These are phyloP conservation scores for Hymenopus coronatus DNA, from an alignment of 2,888 invertebrate species.

Conservation along the genomic window DNA sequence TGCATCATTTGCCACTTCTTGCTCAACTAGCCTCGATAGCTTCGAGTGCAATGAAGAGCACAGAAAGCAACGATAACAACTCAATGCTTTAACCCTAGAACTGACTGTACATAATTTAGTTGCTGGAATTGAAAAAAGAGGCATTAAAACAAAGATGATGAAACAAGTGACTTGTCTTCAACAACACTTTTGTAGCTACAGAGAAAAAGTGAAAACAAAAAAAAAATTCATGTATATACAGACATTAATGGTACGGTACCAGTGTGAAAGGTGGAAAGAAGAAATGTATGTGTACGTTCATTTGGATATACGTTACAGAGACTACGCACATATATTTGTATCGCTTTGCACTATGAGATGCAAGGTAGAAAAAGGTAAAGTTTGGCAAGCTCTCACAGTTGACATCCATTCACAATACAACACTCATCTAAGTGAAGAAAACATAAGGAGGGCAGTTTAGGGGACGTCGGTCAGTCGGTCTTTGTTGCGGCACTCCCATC, in stretches of 20 bases:
- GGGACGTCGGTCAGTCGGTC: constrained; percentile 24
- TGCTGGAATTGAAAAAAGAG: constrained; percentile 37
- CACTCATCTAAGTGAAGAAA: constrained; percentile 37
- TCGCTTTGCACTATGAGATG: constrained; percentile 35
- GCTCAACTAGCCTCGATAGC: constrained; percentile 15
- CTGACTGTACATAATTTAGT: constrained; percentile 35
- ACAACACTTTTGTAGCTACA: constrained; percentile 35
- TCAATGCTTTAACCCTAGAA: constrained; percentile 36
- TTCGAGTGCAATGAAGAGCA: constrained; percentile 22
- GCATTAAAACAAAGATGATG: constrained; percentile 36
- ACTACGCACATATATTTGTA: constrained; percentile 28
- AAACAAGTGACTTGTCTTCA: constrained; percentile 35
- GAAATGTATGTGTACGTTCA: constrained; percentile 31
- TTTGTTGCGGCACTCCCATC: constrained; percentile 34
- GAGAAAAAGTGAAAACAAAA: constrained; percentile 32
- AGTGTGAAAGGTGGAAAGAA: constrained; percentile 33
- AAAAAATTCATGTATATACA: constrained; percentile 30
- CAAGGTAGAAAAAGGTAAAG: constrained; percentile 32
- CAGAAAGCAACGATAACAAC: constrained; percentile 33
- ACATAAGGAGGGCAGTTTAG: constrained; percentile 29
- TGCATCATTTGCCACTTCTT: constrained; percentile 31
- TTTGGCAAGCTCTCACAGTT: constrained; percentile 36
- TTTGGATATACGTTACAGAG: constrained; percentile 25
- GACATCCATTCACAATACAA: constrained; percentile 38
- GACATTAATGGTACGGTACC: constrained; percentile 26